These are phyloP conservation scores for Phenganax subtilis DNA, from an alignment of 92 coral and sea anemone genomes.

Conservation along the genomic window DNA sequence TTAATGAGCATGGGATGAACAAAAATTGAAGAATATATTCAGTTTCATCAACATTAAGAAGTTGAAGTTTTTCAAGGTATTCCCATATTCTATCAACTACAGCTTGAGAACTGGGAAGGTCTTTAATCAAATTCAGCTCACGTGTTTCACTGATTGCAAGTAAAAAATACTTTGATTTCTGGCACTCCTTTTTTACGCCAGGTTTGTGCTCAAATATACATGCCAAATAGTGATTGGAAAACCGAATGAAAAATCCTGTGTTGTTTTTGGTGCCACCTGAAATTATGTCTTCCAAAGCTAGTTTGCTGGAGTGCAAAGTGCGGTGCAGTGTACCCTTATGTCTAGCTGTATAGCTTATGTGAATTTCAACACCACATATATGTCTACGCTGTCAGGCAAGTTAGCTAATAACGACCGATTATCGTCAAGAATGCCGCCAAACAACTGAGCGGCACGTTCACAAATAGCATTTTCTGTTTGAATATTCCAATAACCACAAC, in stretches of 20 bases:
- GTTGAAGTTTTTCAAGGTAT: slow-evolving; percentile 18
- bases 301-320: slow-evolving; percentile 19
- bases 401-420: slow-evolving; percentile 19
- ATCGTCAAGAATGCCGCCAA: slow-evolving; percentile 40
- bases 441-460: slow-evolving; percentile 43
- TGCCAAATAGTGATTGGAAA: slow-evolving; percentile 39
- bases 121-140: slow-evolving; percentile 18
- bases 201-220: slow-evolving; percentile 30
- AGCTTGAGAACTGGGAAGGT: slow-evolving; percentile 8
- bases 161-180: slow-evolving; percentile 1
- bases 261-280: slow-evolving; percentile 35
- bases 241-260: slow-evolving; percentile 42
- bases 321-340: slow-evolving; percentile 26
- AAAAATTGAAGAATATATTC: slow-evolving; percentile 33
- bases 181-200: neutral
- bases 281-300: slow-evolving; percentile 21
- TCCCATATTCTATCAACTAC: slow-evolving; percentile 32
- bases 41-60: slow-evolving; percentile 6
- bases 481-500: slow-evolving; percentile 48
- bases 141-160: slow-evolving; percentile 28
- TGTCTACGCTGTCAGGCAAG: slow-evolving; percentile 34
- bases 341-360: slow-evolving; percentile 31
- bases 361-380: slow-evolving; percentile 43
- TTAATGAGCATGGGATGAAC: slow-evolving; percentile 42
- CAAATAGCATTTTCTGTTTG: slow-evolving; percentile 48